Percentiles rank a stretch among this genome's conserved stretches.
Evolutionary conservation across 2,797 vertebrate genomes (phyloP).

Genomic region (Apodemus agrarius): DNA sequence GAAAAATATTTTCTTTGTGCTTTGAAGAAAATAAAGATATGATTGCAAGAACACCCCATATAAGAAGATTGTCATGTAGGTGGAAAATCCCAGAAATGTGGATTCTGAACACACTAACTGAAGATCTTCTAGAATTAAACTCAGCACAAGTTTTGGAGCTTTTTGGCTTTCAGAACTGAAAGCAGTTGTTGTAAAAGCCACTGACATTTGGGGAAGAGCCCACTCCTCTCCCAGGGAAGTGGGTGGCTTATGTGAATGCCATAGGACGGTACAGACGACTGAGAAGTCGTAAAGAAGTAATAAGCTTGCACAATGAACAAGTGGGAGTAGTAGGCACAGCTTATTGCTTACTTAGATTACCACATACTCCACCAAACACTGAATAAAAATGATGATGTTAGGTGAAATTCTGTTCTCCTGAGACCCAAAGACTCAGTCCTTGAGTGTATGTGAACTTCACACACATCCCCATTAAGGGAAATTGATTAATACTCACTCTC

Average conservation of each 20-base stretch:
- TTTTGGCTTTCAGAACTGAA: conserved; percentile 33
- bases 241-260: not conserved
- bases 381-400: not conserved
- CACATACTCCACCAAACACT: not conserved
- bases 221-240: not conserved
- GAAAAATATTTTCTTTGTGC: not conserved
- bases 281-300: not conserved
- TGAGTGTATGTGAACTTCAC: not conserved
- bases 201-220: not conserved
- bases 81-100: not conserved
- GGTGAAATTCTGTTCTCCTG: not conserved
- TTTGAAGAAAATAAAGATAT: conserved; percentile 20
- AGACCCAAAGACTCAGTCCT: not conserved
- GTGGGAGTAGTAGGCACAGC: not conserved
- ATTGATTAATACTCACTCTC: not conserved
- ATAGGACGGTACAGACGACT: not conserved
- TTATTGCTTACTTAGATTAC: not conserved
- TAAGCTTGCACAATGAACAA: not conserved
- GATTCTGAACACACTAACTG: not conserved
- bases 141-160: not conserved
- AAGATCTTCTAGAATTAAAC: not conserved
- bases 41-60: not conserved
- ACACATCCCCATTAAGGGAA: not conserved
- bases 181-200: not conserved
- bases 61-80: not conserved